Base-by-base conservation (phyloP, 1,140 invertebrate species). In the Gonatopus flavifemur region DNA sequence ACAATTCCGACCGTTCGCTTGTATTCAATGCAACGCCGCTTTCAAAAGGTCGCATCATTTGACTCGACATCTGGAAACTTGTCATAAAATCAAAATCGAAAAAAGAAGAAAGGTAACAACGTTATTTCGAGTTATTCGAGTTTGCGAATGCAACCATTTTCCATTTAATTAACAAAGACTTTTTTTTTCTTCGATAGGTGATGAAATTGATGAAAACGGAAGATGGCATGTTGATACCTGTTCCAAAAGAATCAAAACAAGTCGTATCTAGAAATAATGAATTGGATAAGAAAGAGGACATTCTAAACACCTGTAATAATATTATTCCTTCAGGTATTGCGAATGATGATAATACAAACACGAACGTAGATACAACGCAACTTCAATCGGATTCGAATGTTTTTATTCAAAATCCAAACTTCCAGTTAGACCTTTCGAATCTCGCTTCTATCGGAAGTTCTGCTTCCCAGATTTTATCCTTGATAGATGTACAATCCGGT, bases 41-140 rank as follows among this genome's bases (percentile, higher is more conserved):
- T 71, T 71, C 15, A 71, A 71, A 42, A 59, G 69, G 8, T 71
- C 69, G 0, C 69, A 70, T 54, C 69, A 71, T 57, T 58, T 69
- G 6, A 68, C 67, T 18, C 59, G 69, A 38, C 67, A 70, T 19
- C 61, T 69, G 64, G 69, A 69, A 49, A 62, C 64, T 18, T 71
- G 69, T 49, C 69, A 71, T 18, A 67, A 54, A 51, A 60, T 71
- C 9, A 69, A 55, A 7, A 41, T 63, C 36, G 64, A 69, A 40
- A 69, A 60, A 22, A 69, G 67, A 28, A 63, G 66, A 46, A 69
- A 64, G 62, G 68, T 69, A 40, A 43, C 32, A 10, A 24, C 16
- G 31, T 21, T 15, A 7, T 37, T 1, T 30, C n/a, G n/a, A 16
- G 24, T 41, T n/a, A 41, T 41, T 12, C 13, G 22, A 6, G 9